Evolutionary conservation across 2,888 invertebrate genomes (phyloP).

Genomic region (Stramonita haemastoma): DNA sequence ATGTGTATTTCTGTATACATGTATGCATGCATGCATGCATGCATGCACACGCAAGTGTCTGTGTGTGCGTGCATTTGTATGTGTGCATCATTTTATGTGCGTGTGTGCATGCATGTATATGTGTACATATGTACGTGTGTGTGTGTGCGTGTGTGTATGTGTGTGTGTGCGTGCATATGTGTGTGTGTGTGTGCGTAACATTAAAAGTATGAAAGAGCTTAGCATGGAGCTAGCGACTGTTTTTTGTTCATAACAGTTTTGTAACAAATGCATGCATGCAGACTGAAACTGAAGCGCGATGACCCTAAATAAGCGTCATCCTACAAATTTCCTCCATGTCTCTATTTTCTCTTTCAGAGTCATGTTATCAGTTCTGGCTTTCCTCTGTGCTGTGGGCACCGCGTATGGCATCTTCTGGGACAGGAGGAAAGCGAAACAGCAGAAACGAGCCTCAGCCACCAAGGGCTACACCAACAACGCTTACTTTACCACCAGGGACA

Average conservation of each 20-base stretch:
- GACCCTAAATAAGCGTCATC: too few relatives aligned
- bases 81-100: too few relatives aligned
- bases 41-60: neutral
- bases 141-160: neutral
- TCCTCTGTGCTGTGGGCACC: neutral
- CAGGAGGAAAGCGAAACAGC: neutral
- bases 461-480: neutral
- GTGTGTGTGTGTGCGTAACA: neutral
- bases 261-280: too few relatives aligned
- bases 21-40: neutral
- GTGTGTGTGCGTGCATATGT: neutral
- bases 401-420: slow-evolving; percentile 4
- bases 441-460: neutral
- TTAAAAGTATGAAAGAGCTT: too few relatives aligned
- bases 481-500: neutral
- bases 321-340: too few relatives aligned
- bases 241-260: too few relatives aligned
- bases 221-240: too few relatives aligned
- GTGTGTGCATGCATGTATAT: neutral
- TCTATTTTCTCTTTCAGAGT: neutral
- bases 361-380: neutral
- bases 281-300: too few relatives aligned
- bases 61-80: too few relatives aligned
- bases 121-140: neutral
- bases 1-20: neutral